These are phyloP conservation scores for Onychomys arenicola DNA, from an alignment of 2,797 vertebrate species.

Conservation along the genomic window DNA sequence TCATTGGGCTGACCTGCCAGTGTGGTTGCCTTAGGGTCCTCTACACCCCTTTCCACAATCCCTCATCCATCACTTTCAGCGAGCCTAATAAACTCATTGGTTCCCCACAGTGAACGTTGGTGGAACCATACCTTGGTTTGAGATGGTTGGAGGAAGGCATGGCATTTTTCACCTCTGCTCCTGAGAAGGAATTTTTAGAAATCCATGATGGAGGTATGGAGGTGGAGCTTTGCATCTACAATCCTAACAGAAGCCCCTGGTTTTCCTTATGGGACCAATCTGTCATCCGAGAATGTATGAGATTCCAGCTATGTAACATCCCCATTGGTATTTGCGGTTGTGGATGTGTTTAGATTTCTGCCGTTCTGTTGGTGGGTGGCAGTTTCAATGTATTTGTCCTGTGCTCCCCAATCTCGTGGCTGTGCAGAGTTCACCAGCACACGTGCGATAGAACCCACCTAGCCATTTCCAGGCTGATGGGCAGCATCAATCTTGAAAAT, in stretches of 20 bases:
- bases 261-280: background rate
- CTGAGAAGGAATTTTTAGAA: background rate
- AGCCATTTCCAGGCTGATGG: background rate
- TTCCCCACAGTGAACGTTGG: background rate
- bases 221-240: accelerated
- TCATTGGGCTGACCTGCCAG: background rate
- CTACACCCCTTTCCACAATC: background rate
- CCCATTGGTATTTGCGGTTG: background rate
- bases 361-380: background rate
- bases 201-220: background rate
- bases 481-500: background rate
- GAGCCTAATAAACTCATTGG: background rate
- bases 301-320: background rate
- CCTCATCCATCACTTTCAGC: background rate
- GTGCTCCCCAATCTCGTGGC: no score
- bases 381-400: background rate
- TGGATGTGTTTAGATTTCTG: background rate
- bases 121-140: background rate
- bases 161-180: background rate
- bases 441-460: background rate
- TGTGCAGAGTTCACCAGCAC: background rate
- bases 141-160: background rate
- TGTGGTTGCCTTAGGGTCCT: background rate
- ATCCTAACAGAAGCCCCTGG: background rate
- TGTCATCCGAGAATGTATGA: background rate